A percentile compares a stretch with the other conserved stretches of the same genome.
Evolutionary conservation across 1,140 invertebrate species (phyloP).

Genomic region (Megathymus violae): DNA sequence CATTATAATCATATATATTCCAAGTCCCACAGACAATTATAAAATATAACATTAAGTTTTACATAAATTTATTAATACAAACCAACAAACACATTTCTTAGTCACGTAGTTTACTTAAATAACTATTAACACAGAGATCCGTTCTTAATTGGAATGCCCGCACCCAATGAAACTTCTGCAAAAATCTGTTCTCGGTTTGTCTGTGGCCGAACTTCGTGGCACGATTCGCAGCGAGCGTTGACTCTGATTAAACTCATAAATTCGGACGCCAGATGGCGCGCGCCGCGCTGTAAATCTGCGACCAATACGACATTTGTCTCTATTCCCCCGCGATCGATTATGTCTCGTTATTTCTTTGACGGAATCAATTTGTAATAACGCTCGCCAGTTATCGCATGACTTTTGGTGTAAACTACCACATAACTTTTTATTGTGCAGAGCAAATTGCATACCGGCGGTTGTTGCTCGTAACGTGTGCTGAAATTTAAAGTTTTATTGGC

Average conservation of each 20-base stretch:
- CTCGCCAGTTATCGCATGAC: not conserved
- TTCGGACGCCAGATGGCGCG: conserved; percentile 66
- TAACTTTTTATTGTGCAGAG: conserved; percentile 11
- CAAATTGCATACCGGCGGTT: not conserved
- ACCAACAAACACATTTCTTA: too few species aligned
- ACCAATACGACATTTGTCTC: conserved; percentile 75
- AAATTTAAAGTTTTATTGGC: not conserved
- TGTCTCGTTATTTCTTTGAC: conserved; percentile 47
- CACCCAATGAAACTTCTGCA: not conserved
- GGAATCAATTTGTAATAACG: conserved; percentile 41
- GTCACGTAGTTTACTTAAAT: too few species aligned
- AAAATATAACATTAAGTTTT: too few species aligned
- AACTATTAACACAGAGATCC: too few species aligned
- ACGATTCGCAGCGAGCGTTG: conserved; percentile 10
- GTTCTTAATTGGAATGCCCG: too few species aligned
- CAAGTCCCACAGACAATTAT: too few species aligned
- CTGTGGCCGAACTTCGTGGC: conserved; percentile 13
- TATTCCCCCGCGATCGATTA: conserved; percentile 55
- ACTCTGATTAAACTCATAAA: conserved; percentile 75
- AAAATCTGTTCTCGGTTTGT: conserved; percentile 6
- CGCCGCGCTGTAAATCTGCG: conserved; percentile 69
- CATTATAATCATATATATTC: too few species aligned
- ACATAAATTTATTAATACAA: too few species aligned
- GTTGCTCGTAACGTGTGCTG: not conserved
- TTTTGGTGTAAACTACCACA: not conserved